Conservation (phyloP, 1,140 invertebrate genomes). For the Pogonus chalceus region DNA sequence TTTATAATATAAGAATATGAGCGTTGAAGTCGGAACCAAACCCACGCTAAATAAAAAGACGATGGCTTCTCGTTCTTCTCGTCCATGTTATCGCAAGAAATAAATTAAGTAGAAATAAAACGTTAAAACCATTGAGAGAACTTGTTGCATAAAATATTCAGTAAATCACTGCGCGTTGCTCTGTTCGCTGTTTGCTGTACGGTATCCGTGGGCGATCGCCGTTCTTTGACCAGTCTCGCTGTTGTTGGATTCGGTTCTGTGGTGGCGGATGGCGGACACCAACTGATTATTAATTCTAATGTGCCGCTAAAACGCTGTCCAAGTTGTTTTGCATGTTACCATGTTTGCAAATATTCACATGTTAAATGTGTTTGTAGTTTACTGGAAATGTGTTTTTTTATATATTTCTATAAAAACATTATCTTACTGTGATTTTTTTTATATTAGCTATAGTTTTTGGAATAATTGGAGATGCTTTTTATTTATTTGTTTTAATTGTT, state of each 20-base stretch:
- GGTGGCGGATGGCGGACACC: background rate
- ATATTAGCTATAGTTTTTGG: no score
- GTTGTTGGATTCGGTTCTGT: background rate
- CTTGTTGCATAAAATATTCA: slow-evolving; percentile 7
- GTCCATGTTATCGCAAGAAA: background rate
- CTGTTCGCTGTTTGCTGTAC: background rate
- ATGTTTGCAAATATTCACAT: no score
- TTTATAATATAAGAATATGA: no score
- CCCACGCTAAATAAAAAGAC: no score
- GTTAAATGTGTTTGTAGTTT: no score
- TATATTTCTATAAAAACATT: no score
- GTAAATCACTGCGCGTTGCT: background rate
- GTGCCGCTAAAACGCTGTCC: background rate
- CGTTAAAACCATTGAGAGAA: background rate
- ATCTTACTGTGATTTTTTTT: no score
- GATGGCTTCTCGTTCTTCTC: background rate
- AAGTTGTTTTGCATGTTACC: background rate
- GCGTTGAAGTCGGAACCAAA: no score
- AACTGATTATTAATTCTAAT: slow-evolving; percentile 4
- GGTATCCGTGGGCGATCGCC: background rate
- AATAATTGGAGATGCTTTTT: no score
- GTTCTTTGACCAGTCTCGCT: no score
- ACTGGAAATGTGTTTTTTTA: no score
- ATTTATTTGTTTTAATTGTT: no score
- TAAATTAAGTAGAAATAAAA: slow-evolving; percentile 1